Conservation (phyloP, 2,888 invertebrate species). For the Sarcophaga rosellei region DNA sequence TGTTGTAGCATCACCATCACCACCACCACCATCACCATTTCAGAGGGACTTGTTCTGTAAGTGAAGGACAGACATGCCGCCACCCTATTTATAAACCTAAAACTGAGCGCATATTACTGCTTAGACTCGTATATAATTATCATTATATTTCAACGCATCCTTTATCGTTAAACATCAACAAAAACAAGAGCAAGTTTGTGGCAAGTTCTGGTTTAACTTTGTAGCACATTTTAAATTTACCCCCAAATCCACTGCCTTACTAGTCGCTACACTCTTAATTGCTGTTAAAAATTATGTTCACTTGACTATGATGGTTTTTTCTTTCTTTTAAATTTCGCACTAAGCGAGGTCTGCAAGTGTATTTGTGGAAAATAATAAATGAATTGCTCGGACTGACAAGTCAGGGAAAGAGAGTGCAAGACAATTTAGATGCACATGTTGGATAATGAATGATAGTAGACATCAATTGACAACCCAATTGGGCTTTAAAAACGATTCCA, state of each 20-base stretch:
- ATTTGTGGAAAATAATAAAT: slow-evolving; percentile 54
- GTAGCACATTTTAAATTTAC: slow-evolving; percentile 22
- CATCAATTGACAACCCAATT: slow-evolving; percentile 81
- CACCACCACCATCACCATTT: background rate
- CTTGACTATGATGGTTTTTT: slow-evolving; percentile 25
- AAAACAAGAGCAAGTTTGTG: slow-evolving; percentile 36
- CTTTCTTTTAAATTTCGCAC: slow-evolving; percentile 14
- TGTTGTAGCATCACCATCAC: slow-evolving; percentile 32
- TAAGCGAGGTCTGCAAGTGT: slow-evolving; percentile 73
- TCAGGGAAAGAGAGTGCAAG: slow-evolving; percentile 14
- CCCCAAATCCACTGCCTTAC: slow-evolving; percentile 30
- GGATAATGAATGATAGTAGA: slow-evolving; percentile 76
- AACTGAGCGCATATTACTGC: background rate
- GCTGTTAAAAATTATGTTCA: slow-evolving; percentile 45
- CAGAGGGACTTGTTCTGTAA: too few relatives aligned
- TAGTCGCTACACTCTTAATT: slow-evolving; percentile 55
- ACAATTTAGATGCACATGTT: slow-evolving; percentile 77
- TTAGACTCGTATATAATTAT: background rate
- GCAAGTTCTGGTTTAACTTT: slow-evolving; percentile 47
- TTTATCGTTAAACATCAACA: slow-evolving; percentile 52
- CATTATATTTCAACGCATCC: background rate
- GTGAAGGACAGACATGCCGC: background rate
- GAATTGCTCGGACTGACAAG: slow-evolving; percentile 23
- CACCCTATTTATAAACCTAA: background rate
- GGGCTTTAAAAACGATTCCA: slow-evolving; percentile 70